Evolutionary conservation across 2,797 vertebrate genomes (phyloP), one percentile per base, ranked within the genome.

Genomic region (Rhabdomys pumilio): DNA sequence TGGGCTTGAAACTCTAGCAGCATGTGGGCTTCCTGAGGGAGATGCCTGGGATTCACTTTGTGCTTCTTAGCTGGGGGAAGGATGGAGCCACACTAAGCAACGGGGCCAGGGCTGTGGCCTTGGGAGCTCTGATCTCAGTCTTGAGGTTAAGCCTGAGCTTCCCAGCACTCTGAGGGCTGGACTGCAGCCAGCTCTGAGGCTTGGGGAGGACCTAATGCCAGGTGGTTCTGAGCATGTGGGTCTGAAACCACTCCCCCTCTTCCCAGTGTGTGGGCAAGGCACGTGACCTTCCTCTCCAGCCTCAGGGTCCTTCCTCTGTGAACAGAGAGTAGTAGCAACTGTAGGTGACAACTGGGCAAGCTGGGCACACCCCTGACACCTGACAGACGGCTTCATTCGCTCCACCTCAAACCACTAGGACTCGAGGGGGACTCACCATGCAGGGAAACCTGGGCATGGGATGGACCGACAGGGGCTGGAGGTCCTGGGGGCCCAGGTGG

Each of bases 401-500:
- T 6, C 79, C 0, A 65, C 59, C 22, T 34, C 31, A 10, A 55
- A 19, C 69, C 84, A n/a, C 47, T 1, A 3, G 80, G 77, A 77
- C 53, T 67, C n/a, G 0, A 0, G 6, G 17, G 13, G 4, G 7
- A 93, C 98, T 98, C 97, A 98, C 98, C 85, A 59, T 98, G 97
- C 77, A 99, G 98, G 19, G 98, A 98, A 90, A 98, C 98, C 26
- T 15, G 96, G 87, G 98, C 77, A 44, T 97, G 85, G 14, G 73
- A 88, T 5, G 98, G 98, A 3, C 98, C 99, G 76, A 97, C 14
- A 0, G 98, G 98, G 8, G 98, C 98, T 59, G 99, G 98, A 0
- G 98, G 98, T 0, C 99, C 99, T 0, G 99, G 99, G 14, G 99
- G 99, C 0, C 97, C 97, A 31, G 97, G 97, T 59, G 2, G 97